Conservation (phyloP, 2,113 vertebrate genomes). For the Elgaria multicarinata region DNA sequence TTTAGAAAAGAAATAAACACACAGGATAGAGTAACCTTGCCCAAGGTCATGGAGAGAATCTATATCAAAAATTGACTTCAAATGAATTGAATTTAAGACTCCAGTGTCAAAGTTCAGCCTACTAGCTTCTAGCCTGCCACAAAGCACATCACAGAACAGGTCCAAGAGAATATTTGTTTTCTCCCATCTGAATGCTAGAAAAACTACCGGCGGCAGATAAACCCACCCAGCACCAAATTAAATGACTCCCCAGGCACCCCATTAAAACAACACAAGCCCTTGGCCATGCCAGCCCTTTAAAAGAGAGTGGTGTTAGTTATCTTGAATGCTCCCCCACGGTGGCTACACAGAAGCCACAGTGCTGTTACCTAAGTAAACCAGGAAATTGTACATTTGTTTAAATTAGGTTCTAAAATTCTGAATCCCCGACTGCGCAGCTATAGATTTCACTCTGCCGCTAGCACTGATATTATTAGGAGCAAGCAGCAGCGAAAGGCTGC, state of each 20-base stretch:
- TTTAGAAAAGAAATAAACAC: slow-evolving; percentile 38
- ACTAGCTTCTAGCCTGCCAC: slow-evolving; percentile 49
- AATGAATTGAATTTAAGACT: slow-evolving; percentile 53
- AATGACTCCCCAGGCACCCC: slow-evolving; percentile 73
- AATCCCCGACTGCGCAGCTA: slow-evolving; percentile 3
- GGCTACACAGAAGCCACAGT: slow-evolving; percentile 56
- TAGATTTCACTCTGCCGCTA: slow-evolving; percentile 22
- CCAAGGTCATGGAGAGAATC: slow-evolving; percentile 60
- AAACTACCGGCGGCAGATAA: slow-evolving; percentile 65
- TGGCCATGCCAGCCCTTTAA: slow-evolving; percentile 55
- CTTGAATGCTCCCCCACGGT: slow-evolving; percentile 54
- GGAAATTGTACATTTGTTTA: slow-evolving; percentile 51
- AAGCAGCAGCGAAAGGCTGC: fast-evolving
- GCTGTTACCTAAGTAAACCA: slow-evolving; percentile 60
- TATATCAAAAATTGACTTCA: slow-evolving; percentile 41
- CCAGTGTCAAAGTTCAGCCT: slow-evolving; percentile 13
- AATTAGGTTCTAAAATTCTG: slow-evolving; percentile 33
- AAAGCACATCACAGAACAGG: slow-evolving; percentile 34
- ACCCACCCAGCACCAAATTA: slow-evolving; percentile 65
- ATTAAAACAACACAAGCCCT: slow-evolving; percentile 60
- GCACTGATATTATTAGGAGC: neutral
- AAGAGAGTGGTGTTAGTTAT: slow-evolving; percentile 14
- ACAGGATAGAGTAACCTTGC: slow-evolving; percentile 59
- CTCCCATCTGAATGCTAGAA: slow-evolving; percentile 65
- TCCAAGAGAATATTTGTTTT: slow-evolving; percentile 57